Evolutionary conservation across 2,888 invertebrate species (phyloP).

Genomic region (Mythimna loreyi): DNA sequence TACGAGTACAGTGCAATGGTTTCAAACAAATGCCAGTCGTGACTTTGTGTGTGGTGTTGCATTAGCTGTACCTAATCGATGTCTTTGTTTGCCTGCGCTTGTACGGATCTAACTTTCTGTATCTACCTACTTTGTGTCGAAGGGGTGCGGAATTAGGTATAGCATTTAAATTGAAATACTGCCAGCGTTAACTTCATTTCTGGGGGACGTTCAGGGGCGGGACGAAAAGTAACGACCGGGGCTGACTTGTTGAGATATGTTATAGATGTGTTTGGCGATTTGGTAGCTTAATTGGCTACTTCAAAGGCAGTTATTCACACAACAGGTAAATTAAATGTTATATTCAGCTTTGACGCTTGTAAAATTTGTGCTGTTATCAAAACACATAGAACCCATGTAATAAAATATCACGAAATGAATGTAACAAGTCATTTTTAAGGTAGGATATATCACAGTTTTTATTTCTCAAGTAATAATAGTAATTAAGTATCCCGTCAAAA

Average conservation of each 20-base stretch:
- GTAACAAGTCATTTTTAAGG: too few relatives aligned
- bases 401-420: too few relatives aligned
- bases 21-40: background rate
- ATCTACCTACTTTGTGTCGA: conserved; percentile 48
- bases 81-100: background rate
- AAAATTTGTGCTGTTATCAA: too few relatives aligned
- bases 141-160: conserved; percentile 82
- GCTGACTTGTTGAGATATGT: conserved; percentile 22
- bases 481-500: too few relatives aligned
- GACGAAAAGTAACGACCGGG: conserved; percentile 42
- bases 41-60: background rate
- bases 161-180: conserved; percentile 88
- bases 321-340: too few relatives aligned
- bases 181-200: conserved; percentile 84
- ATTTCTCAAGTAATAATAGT: too few relatives aligned
- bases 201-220: conserved; percentile 80
- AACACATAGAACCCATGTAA: too few relatives aligned
- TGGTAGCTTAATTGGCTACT: background rate
- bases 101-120: conserved; percentile 1
- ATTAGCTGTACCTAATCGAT: background rate
- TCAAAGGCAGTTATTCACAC: background rate
- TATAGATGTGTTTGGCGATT: conserved; percentile 14
- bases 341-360: too few relatives aligned
- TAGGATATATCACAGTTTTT: too few relatives aligned
- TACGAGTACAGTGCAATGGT: too few relatives aligned